Base-by-base conservation (phyloP, 2,113 vertebrate species). In the Eulemur rufifrons region DNA sequence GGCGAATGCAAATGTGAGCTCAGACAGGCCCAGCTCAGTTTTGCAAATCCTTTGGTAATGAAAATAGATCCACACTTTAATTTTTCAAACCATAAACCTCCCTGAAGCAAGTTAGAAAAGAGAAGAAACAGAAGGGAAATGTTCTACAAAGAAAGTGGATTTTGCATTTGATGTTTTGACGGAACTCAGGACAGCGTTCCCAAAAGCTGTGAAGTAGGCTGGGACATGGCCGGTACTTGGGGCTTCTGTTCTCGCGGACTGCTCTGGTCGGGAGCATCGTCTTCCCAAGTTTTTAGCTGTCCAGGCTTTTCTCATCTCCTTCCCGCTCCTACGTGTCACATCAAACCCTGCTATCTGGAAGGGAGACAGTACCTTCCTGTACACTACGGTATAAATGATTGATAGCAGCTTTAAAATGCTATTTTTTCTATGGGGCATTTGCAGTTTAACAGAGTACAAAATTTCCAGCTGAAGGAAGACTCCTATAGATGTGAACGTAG, bases 1-100 rank as follows among this genome's bases (percentile, higher is more conserved):
- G 96, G 98, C 78, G 87, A 97, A 98, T 98, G 98, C 97, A 98
- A 98, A 98, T 98, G 97, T 78, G 97, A 98, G 97, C 96, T 96
- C 94, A 97, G 97, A 97, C 97, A 97, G 91, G 95, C 96, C 97
- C 96, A 71, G 96, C 29, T 97, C 98, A 94, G 95, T 97, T 98
- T 97, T 97, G 97, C 97, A 98, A 97, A 98, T 96, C 97, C 94
- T 97, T 90, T 97, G 93, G 94, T 97, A 98, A 98, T 95, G 95
- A 96, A 98, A 98, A 98, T 95, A 98, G 96, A 98, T 97, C 94
- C 96, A 93, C 80, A 96, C 93, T 98, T 98, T 92, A 98, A 95
- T 97, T 98, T 98, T 98, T 98, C 96, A 82, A 97, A 89, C 98
- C 93, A 94, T 95, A 98, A 98, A 83, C 0, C 97, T 98, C 98